Evolutionary conservation across 2,797 vertebrate genomes (phyloP).

Genomic region (Sparus aurata): DNA sequence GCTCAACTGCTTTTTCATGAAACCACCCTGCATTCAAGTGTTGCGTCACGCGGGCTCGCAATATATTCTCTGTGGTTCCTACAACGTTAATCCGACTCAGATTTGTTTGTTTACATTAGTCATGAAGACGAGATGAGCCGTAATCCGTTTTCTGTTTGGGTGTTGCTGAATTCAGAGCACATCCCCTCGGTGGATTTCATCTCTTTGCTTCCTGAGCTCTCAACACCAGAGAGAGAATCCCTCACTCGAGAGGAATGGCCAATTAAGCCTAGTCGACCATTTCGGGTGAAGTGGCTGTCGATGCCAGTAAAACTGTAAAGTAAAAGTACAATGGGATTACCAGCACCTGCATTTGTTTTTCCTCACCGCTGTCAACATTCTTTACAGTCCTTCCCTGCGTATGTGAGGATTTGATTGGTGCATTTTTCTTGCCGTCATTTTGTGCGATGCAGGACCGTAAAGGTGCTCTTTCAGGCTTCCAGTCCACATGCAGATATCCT

Average conservation of each 20-base stretch:
- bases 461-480: slow-evolving; percentile 8
- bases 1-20: slow-evolving; percentile 31
- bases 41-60: slow-evolving; percentile 15
- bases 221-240: slow-evolving; percentile 61
- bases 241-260: slow-evolving; percentile 62
- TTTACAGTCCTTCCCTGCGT: slow-evolving; percentile 29
- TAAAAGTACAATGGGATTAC: slow-evolving; percentile 62
- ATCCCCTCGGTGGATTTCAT: slow-evolving; percentile 60
- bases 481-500: not conserved
- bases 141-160: slow-evolving; percentile 59
- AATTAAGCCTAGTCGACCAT: slow-evolving; percentile 76
- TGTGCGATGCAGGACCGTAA: slow-evolving; percentile 5
- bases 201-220: slow-evolving; percentile 61
- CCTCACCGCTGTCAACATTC: slow-evolving; percentile 40
- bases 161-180: slow-evolving; percentile 49
- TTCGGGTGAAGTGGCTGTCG: slow-evolving; percentile 68
- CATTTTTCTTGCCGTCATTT: slow-evolving; percentile 18
- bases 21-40: slow-evolving; percentile 43
- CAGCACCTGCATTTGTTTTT: slow-evolving; percentile 51
- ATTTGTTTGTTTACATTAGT: slow-evolving; percentile 69
- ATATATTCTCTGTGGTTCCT: slow-evolving; percentile 26
- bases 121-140: slow-evolving; percentile 52
- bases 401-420: slow-evolving; percentile 46
- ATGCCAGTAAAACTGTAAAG: slow-evolving; percentile 61
- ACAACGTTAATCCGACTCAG: slow-evolving; percentile 44